Evolutionary conservation across 2,797 vertebrate genomes (phyloP).

Genomic region (Pangasius macronema): DNA sequence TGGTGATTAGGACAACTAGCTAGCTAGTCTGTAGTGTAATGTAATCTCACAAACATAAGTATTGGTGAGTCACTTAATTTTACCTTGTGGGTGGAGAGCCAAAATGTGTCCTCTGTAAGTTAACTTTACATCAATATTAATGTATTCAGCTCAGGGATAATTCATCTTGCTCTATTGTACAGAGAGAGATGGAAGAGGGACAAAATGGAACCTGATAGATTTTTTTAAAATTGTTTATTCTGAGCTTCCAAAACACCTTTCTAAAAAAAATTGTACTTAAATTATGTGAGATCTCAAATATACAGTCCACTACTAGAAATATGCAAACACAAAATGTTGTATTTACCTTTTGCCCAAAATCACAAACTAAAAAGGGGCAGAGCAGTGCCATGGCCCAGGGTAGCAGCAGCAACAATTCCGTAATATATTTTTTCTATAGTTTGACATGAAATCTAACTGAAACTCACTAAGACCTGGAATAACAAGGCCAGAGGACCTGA

Average conservation of each 20-base stretch:
- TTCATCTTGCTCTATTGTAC: not conserved
- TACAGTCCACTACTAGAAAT: not conserved
- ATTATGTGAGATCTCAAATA: not conserved
- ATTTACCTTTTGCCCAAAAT: not conserved
- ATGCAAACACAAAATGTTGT: not conserved
- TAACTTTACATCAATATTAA: not conserved
- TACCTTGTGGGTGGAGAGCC: not conserved
- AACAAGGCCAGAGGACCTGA: no score
- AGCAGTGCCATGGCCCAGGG: not conserved
- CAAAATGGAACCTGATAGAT: not conserved
- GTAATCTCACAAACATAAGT: not conserved
- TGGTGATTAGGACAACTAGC: not conserved
- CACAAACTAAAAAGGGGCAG: not conserved
- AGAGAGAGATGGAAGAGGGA: not conserved
- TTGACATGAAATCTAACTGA: not conserved
- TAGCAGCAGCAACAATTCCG: not conserved
- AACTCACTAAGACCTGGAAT: no score
- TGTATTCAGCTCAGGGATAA: not conserved
- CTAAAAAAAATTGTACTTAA: not conserved
- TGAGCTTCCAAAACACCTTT: not conserved
- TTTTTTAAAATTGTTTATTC: not conserved
- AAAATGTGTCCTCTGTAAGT: not conserved
- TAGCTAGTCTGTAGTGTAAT: not conserved
- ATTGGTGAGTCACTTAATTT: not conserved
- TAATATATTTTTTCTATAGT: not conserved